phyloP scores from a whole-genome alignment of 2,113 vertebrate genomes.

The Heloderma charlesbogerti region DNA sequence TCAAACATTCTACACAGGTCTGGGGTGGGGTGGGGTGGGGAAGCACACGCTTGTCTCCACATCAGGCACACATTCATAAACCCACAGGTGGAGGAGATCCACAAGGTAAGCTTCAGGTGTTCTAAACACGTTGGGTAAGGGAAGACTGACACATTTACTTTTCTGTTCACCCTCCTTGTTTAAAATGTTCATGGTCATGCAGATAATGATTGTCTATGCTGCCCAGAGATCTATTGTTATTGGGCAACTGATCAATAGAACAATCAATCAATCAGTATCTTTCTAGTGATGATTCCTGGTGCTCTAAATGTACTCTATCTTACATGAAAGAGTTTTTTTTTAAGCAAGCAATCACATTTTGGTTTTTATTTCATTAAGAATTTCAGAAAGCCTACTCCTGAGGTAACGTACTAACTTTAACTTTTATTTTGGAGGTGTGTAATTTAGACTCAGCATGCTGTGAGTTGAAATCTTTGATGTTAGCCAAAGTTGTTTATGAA shows the following conservation, averaged over 20 bases:
- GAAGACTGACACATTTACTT: not conserved
- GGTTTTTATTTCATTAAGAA: constrained; percentile 66
- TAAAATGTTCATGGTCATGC: not conserved
- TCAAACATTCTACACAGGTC: not conserved
- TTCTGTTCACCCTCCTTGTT: not conserved
- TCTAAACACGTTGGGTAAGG: not conserved
- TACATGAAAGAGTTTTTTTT: not conserved
- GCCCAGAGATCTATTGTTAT: not conserved
- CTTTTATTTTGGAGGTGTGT: constrained; percentile 75
- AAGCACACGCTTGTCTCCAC: not conserved
- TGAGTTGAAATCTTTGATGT: constrained; percentile 70
- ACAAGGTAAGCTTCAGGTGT: not conserved
- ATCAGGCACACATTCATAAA: not conserved
- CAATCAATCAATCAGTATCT: not conserved
- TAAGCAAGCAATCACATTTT: constrained; percentile 13
- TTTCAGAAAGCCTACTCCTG: constrained; percentile 65
- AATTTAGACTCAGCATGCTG: constrained; percentile 72
- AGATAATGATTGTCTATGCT: not conserved
- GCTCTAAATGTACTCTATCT: not conserved
- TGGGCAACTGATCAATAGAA: not conserved
- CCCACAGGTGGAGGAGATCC: not conserved
- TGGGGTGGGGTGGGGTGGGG: not conserved
- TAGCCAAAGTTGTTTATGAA: constrained; percentile 71
- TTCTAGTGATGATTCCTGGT: not conserved
- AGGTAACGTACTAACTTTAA: constrained; percentile 62